Base-by-base conservation (phyloP, 2,113 vertebrate species). In the Bubalus kerabau region DNA sequence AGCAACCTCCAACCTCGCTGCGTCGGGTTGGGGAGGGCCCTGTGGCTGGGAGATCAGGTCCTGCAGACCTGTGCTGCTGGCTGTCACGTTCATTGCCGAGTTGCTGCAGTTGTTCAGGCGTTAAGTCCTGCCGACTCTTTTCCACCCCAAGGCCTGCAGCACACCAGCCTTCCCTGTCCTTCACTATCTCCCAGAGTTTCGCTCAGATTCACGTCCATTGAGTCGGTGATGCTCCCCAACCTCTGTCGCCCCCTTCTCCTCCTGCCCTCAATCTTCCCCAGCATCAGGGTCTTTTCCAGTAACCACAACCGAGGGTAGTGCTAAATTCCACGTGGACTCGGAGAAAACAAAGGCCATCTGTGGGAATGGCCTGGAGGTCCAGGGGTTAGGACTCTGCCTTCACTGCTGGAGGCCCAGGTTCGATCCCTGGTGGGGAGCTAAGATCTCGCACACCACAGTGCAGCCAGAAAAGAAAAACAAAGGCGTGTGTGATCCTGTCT, bases 21-120 rank as follows among this genome's bases (percentile, higher is more conserved):
- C 6, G 3, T 3, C 0, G 6, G 32, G n/a, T 64, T 2, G 78
- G 7, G 11, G 11, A 7, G 7, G 24, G 56, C 32, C 81, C 78
- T 36, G 4, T 2, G 0, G 15, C 28, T 5, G 5, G 52, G 10
- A 3, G 4, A 4, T 13, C 16, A 6, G 59, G 11, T 7, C n/a
- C 48, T 32, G 2, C 21, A 7, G 92, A 26, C 26, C 17, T 7
- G 4, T 3, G 4, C 7, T 28, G 67, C 7, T 3, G 40, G 15
- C n/a, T 3, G 6, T 14, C 1, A 24, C 7, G 8, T 30, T 71
- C 36, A 1, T 13, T 23, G 1, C 67, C 10, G 2, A 6, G 19
- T 1, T 13, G 62, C 15, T 0, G 67, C 5, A 23, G 19, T 6
- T 40, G n/a, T 5, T 71, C 67, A 3, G 67, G 10, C 5, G 10